Percentiles rank a stretch among this genome's conserved stretches.
phyloP scores from a whole-genome alignment of 2,888 invertebrate species.

The Dorcus parallelipipedus region DNA sequence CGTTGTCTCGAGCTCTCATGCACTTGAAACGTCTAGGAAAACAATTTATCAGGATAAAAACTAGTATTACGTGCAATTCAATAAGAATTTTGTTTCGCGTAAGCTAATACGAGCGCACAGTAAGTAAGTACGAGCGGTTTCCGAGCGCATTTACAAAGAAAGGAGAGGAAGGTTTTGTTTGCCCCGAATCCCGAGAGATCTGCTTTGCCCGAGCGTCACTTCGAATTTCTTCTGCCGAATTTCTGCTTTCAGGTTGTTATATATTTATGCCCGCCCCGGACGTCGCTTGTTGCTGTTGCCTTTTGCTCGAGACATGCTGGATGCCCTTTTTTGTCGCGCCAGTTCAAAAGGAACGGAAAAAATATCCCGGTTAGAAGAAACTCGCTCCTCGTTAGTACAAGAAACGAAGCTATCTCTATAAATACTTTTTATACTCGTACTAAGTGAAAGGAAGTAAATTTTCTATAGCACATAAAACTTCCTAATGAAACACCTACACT shows the following conservation, averaged over 20 bases:
- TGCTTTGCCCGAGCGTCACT: conserved; percentile 22
- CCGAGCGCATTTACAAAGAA: too few species aligned
- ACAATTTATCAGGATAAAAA: too few species aligned
- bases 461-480: too few species aligned
- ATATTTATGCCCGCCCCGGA: conserved; percentile 19
- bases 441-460: too few species aligned
- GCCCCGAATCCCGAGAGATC: conserved; percentile 19
- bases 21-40: too few species aligned
- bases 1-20: neutral
- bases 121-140: too few species aligned
- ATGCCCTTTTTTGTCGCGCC: neutral
- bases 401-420: neutral
- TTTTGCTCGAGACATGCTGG: neutral
- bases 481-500: too few species aligned
- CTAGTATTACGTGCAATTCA: too few species aligned
- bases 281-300: neutral
- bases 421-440: too few species aligned
- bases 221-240: conserved; percentile 23
- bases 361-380: neutral
- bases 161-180: conserved; percentile 16
- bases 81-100: too few species aligned
- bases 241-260: conserved; percentile 20
- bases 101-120: too few species aligned
- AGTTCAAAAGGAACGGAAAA: neutral
- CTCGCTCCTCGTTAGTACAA: neutral